Conservation (phyloP, 1,140 invertebrate species). For the Anadara kagoshimensis region DNA sequence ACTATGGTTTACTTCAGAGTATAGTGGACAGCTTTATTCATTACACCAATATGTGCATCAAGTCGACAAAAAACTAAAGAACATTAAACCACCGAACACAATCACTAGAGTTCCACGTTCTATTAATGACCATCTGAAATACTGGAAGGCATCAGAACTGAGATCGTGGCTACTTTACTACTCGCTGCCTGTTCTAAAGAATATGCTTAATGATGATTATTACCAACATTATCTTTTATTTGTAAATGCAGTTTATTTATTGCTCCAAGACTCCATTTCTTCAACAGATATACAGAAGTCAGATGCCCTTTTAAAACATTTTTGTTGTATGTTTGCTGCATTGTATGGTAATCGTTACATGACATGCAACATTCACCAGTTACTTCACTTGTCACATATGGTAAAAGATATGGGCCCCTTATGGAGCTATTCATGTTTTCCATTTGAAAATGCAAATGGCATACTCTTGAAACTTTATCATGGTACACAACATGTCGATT, state of each 20-base stretch:
- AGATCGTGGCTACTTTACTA: constrained; percentile 32
- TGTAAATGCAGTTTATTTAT: constrained; percentile 34
- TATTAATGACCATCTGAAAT: constrained; percentile 25
- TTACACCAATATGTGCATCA: constrained; percentile 1
- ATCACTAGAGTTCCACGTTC: constrained; percentile 28
- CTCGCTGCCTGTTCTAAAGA: constrained; percentile 21
- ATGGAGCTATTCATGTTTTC: constrained; percentile 43
- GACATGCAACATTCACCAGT: constrained; percentile 34
- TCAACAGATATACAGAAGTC: constrained; percentile 1
- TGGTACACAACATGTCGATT: constrained; percentile 42
- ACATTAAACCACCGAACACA: constrained; percentile 37
- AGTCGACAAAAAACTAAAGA: constrained; percentile 17
- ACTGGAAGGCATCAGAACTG: constrained; percentile 47
- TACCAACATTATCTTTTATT: constrained; percentile 34
- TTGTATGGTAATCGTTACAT: constrained; percentile 34
- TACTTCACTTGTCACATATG: constrained; percentile 26
- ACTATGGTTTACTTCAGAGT: constrained; percentile 15
- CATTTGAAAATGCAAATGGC: constrained; percentile 44
- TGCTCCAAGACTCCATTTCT: constrained; percentile 24
- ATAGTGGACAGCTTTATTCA: constrained; percentile 7
- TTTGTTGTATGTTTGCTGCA: constrained; percentile 22
- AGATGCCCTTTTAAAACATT: constrained; percentile 23
- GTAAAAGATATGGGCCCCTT: constrained; percentile 41
- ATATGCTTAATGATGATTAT: neutral
- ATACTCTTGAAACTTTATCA: constrained; percentile 34